These are phyloP conservation scores for Pogonus chalceus DNA, from an alignment of 1,140 invertebrate genomes.

Conservation along the genomic window DNA sequence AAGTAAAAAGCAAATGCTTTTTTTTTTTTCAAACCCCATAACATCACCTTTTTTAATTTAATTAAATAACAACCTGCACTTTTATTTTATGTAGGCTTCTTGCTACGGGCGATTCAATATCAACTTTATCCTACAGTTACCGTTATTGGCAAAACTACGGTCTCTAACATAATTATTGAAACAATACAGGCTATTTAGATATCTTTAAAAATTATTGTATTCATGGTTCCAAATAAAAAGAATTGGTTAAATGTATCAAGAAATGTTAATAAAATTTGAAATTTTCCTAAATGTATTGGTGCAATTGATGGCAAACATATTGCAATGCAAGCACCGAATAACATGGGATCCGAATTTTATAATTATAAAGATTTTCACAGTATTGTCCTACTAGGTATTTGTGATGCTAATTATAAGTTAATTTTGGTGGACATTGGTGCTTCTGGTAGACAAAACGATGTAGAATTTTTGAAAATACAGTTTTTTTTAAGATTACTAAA, in stretches of 20 bases:
- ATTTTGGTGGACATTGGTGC: constrained; percentile 31
- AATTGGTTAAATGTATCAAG: constrained; percentile 17
- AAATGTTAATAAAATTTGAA: constrained; percentile 17
- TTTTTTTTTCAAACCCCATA: too few relatives aligned
- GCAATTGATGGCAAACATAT: constrained; percentile 7
- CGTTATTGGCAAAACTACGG: not conserved
- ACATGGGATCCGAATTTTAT: constrained; percentile 29
- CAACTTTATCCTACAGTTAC: too few relatives aligned
- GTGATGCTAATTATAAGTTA: constrained; percentile 34
- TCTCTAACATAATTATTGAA: constrained; percentile 15
- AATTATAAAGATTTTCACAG: constrained; percentile 35
- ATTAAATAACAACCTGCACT: too few relatives aligned
- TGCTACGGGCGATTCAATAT: too few relatives aligned
- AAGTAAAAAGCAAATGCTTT: too few relatives aligned
- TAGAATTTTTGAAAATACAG: constrained; percentile 30
- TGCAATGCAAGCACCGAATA: constrained; percentile 20
- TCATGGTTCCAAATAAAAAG: not conserved
- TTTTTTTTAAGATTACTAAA: too few relatives aligned
- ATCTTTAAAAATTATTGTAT: constrained; percentile 8
- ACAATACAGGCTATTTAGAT: constrained; percentile 19
- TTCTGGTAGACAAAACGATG: constrained; percentile 27
- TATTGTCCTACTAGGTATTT: constrained; percentile 33
- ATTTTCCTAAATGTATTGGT: constrained; percentile 18
- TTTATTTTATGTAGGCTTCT: too few relatives aligned
- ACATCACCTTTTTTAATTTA: too few relatives aligned